Base-by-base conservation (phyloP, 2,113 vertebrate species). In the Ginglymostoma cirratum region DNA sequence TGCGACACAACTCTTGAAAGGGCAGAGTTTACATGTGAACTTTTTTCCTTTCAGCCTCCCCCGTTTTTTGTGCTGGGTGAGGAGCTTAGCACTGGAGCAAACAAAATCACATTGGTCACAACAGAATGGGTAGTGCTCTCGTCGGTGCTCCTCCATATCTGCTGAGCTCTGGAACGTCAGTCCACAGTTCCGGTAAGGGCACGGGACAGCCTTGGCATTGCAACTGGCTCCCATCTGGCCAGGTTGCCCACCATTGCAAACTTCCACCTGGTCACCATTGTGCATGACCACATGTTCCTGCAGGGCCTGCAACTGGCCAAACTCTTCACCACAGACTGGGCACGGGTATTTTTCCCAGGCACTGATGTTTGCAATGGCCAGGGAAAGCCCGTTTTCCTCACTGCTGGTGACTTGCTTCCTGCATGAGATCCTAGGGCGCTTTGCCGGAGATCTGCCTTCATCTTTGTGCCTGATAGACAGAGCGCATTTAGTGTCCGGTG, bases 281-380 rank as follows among this genome's bases (percentile, higher is more conserved):
- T 98, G 98, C 0, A 23, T 96, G 96, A 96, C 98, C 96, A 98
- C 98, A 96, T 98, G 98, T 61, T 97, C 97, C 96, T 98, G 98
- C 92, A 99, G 97, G 23, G 97, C 96, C 1, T 96, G 89, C 0
- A 97, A 97, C 95, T 97, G 97, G 0, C 30, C 17, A 69, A 98
- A 98, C 0, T 90, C 96, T 83, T 97, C 93, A 61, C 0, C 96
- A 96, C 98, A 98, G 66, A 97, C 0, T 0, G 98, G 98, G 87
- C 98, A 99, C 0, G 96, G 96, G 34, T 98, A 96, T 67, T 0
- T 12, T 55, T 97, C 97, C 27, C 38, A 15, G 1, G 42, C 0
- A 96, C 90, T 95, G 27, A 14, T n/a, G 14, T 23, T 45, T 21
- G 21, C 42, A 10, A 27, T 42, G 7, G 27, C 48, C 55, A 7